Evolutionary conservation across 2,113 vertebrate genomes (phyloP), one percentile per base, ranked within the genome.

Genomic region (Bungarus multicinctus): DNA sequence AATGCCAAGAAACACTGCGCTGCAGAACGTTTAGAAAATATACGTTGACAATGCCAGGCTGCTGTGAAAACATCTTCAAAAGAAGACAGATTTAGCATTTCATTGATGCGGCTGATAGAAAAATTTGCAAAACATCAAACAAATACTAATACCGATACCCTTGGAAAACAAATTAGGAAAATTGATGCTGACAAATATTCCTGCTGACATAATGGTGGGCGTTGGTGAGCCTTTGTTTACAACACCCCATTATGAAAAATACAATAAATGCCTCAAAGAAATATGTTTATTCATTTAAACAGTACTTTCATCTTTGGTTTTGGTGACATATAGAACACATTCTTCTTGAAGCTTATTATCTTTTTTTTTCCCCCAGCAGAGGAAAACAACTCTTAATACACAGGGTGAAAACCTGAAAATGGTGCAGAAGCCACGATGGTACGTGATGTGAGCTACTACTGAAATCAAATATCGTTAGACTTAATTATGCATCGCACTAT

Each of bases 71-170:
- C 50, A 88, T 39, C 94, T 97, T 96, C 91, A 94, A 96, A 97
- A 95, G 94, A 90, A 92, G 87, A 57, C 53, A 92, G 90, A 96
- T 95, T 97, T 96, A 93, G 95, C 96, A 94, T 96, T 96, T 97
- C 94, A 96, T 97, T 57, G 95, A 95, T 94, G 93, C 93, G 94
- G 95, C 91, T 94, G 94, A 91, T 94, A 94, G 87, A 47, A 93
- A 96, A 94, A 95, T 96, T 97, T 96, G 92, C 93, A 95, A 94
- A 97, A 95, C 94, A 94, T 96, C 95, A 95, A 96, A 95, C 96
- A 97, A 93, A 96, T 96, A 96, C 95, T 96, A 97, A 97, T 96
- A 96, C 94, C 96, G 97, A 96, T 95, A 93, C 92, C 95, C 97
- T 93, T 95, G 95, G 96, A 97, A 96, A 97, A 95, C 96, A 95